phyloP scores from a whole-genome alignment of 2,113 vertebrate species.

The Callorhinus ursinus region DNA sequence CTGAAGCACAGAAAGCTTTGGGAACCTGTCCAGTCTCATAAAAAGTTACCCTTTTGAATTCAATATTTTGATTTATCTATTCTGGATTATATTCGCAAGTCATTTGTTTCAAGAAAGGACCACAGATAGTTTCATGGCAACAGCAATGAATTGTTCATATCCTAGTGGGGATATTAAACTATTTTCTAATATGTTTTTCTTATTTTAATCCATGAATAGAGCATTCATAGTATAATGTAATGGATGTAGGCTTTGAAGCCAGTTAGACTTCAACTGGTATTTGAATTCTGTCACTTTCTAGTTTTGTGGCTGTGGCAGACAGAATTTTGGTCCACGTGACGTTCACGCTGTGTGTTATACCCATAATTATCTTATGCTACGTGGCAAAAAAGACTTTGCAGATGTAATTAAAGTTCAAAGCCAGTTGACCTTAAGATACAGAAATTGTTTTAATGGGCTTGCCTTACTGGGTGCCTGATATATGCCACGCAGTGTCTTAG shows the following conservation, averaged over 20 bases:
- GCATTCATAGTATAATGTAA: neutral
- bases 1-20: neutral
- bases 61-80: neutral
- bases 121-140: neutral
- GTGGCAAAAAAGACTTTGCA: neutral
- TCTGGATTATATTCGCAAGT: neutral
- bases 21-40: neutral
- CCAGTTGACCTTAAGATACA: neutral
- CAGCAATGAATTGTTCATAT: neutral
- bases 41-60: neutral
- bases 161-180: neutral
- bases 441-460: neutral
- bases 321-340: neutral
- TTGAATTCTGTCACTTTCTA: neutral
- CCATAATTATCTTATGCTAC: neutral
- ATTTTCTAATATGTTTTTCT: conserved; percentile 7
- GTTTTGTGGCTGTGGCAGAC: neutral
- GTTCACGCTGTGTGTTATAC: neutral
- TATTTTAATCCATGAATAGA: neutral
- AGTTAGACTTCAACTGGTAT: neutral
- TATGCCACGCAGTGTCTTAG: neutral
- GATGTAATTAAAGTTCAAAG: neutral
- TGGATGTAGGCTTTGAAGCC: neutral
- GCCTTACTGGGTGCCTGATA: fast-evolving
- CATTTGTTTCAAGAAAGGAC: neutral